phyloP scores from a whole-genome alignment of 2,888 invertebrate genomes.

The Pseudococcus viburni region DNA sequence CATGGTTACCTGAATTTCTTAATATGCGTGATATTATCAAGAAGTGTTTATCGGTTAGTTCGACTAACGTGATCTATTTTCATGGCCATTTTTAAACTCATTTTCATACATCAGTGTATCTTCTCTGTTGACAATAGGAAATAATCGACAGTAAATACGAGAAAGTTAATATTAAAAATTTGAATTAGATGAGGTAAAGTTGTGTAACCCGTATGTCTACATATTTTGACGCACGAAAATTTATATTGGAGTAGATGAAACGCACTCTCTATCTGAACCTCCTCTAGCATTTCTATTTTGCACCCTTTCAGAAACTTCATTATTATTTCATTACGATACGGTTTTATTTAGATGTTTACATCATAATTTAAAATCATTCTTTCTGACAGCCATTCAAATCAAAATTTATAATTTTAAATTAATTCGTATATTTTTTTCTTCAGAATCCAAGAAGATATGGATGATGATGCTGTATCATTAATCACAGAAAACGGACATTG shows the following conservation, averaged over 20 bases:
- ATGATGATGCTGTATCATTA: slow-evolving; percentile 48
- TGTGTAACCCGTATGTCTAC: neutral
- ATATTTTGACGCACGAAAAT: slow-evolving; percentile 16
- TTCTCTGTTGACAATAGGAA: slow-evolving; percentile 39
- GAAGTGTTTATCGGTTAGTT: slow-evolving; percentile 44
- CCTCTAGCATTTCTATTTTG: slow-evolving; percentile 29
- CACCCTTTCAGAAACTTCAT: slow-evolving; percentile 13
- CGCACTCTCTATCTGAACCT: slow-evolving; percentile 34
- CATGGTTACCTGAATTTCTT: slow-evolving; percentile 62
- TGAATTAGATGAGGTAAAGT: slow-evolving; percentile 44
- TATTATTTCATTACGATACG: neutral
- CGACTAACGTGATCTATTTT: neutral
- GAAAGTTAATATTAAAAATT: slow-evolving; percentile 51
- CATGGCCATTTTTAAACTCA: slow-evolving; percentile 3
- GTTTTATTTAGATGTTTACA: neutral
- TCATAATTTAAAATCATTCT: neutral
- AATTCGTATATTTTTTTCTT: neutral
- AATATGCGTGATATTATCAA: slow-evolving; percentile 54
- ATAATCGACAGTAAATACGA: neutral
- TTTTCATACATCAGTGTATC: slow-evolving; percentile 45
- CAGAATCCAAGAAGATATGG: slow-evolving; percentile 60
- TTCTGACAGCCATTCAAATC: neutral
- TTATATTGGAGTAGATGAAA: slow-evolving; percentile 18
- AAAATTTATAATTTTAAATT: neutral
- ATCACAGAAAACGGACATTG: slow-evolving; percentile 62